A percentile compares a stretch with the other conserved stretches of the same genome.
Conservation (phyloP, 2,797 vertebrate genomes). For the Limnodromus scolopaceus region DNA sequence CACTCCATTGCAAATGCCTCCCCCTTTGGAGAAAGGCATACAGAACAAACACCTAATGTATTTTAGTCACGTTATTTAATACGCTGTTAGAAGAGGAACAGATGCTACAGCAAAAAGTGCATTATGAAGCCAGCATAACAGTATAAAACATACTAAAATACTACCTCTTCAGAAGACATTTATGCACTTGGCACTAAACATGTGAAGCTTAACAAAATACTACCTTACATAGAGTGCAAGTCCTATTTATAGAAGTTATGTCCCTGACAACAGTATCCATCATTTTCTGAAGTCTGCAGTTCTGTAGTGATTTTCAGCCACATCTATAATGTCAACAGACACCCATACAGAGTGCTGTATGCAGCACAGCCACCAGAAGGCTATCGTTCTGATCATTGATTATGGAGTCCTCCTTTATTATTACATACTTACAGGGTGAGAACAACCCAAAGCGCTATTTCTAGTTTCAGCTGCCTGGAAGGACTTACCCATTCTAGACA, state of each 20-base stretch:
- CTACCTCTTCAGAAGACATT: neutral
- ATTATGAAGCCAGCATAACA: neutral
- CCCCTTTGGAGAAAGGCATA: neutral
- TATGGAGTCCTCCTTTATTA: neutral
- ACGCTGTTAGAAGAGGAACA: neutral
- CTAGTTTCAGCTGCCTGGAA: neutral
- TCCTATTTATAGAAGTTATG: neutral
- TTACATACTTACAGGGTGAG: neutral
- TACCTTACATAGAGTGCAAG: neutral
- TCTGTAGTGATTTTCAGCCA: neutral
- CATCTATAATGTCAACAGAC: neutral
- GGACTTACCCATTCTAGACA: neutral
- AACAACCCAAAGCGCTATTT: neutral
- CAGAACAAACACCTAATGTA: neutral
- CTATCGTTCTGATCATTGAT: neutral
- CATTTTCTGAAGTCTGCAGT: neutral
- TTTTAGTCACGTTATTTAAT: neutral
- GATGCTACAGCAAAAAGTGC: neutral
- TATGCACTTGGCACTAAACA: neutral
- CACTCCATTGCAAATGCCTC: neutral
- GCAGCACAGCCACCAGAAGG: neutral
- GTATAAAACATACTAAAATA: neutral
- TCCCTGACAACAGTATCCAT: constrained; percentile 1
- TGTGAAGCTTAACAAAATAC: neutral
- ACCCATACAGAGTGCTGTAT: neutral